phyloP scores from a whole-genome alignment of 2,113 vertebrate genomes.

The Aegithalos caudatus region DNA sequence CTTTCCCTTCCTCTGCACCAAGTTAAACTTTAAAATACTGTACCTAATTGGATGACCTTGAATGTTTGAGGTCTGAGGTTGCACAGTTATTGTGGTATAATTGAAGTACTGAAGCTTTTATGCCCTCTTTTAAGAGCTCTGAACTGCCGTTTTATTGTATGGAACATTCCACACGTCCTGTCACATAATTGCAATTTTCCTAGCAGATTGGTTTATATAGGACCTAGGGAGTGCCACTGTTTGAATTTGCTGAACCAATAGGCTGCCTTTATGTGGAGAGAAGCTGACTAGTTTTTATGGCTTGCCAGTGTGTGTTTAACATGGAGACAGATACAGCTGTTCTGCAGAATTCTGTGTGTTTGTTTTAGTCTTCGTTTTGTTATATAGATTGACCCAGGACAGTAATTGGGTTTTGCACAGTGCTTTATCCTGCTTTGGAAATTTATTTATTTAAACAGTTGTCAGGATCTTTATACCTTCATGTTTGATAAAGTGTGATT shows the following conservation, averaged over 20 bases:
- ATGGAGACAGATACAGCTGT: not conserved
- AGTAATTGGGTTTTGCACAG: not conserved
- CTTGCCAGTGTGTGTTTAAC: not conserved
- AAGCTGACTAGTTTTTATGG: constrained; percentile 18
- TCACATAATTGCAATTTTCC: constrained; percentile 46
- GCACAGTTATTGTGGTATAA: constrained; percentile 52
- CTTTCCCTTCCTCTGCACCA: constrained; percentile 31
- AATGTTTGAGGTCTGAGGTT: constrained; percentile 56
- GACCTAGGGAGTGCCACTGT: not conserved
- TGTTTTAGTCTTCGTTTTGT: not conserved
- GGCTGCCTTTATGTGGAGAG: constrained; percentile 4
- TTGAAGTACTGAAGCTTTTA: constrained; percentile 44
- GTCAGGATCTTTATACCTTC: not conserved
- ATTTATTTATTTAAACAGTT: constrained; percentile 22
- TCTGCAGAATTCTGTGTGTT: not conserved
- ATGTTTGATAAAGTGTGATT: not conserved
- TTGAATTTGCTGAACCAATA: not conserved
- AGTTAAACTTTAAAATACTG: constrained; percentile 54
- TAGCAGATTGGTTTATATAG: not conserved
- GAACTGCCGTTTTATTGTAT: constrained; percentile 44
- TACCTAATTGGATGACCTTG: constrained; percentile 56
- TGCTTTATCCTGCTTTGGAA: constrained; percentile 7
- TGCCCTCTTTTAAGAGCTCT: constrained; percentile 27
- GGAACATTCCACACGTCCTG: constrained; percentile 18
- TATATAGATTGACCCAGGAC: not conserved